phyloP scores from a whole-genome alignment of 2,797 vertebrate species.

The Emydoidea blandingii region DNA sequence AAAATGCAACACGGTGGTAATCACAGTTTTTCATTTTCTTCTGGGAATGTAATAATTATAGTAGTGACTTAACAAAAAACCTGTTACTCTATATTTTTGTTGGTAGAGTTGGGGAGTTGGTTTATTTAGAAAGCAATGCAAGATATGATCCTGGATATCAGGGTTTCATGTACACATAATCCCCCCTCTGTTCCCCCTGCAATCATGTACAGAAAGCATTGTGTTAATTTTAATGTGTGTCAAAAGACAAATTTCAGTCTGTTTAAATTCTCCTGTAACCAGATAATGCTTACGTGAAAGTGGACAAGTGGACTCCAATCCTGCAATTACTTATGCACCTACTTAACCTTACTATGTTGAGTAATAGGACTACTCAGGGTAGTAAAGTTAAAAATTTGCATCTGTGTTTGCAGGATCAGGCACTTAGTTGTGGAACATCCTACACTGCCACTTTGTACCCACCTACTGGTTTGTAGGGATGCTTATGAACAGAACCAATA shows the following conservation, averaged over 20 bases:
- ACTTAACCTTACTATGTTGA: background rate
- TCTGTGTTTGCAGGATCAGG: background rate
- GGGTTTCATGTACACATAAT: background rate
- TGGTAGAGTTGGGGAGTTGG: background rate
- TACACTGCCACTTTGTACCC: background rate
- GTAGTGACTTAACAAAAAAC: background rate
- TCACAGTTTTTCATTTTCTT: background rate
- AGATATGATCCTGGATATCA: background rate
- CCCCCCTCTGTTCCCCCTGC: background rate
- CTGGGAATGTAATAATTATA: background rate
- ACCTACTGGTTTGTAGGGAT: background rate
- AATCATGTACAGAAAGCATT: rapidly evolving
- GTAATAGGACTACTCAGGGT: background rate
- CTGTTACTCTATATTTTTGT: background rate
- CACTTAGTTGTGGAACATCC: background rate
- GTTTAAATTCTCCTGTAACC: background rate
- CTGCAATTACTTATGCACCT: background rate
- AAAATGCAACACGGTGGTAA: background rate
- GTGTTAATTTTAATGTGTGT: background rate
- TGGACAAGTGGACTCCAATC: background rate
- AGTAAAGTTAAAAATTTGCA: background rate
- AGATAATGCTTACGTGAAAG: background rate
- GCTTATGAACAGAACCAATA: background rate
- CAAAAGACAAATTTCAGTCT: background rate
- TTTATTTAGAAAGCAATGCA: background rate